These are phyloP conservation scores for Danio aesculapii DNA, from an alignment of 2,797 vertebrate genomes.

Conservation along the genomic window DNA sequence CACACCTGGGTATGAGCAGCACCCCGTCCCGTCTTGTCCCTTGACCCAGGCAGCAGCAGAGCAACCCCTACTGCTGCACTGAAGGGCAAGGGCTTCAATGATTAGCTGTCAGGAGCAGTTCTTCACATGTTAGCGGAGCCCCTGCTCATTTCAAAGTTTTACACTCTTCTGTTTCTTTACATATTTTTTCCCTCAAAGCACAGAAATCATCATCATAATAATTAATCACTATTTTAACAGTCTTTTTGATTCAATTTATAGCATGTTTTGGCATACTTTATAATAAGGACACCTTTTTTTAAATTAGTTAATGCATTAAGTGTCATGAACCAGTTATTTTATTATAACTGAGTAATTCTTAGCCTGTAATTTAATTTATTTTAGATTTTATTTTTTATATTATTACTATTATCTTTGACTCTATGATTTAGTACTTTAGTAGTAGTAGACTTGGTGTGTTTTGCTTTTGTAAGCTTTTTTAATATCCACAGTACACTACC, in stretches of 20 bases:
- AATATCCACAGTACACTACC: no score
- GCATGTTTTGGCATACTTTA: not conserved
- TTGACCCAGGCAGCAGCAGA: slow-evolving; percentile 47
- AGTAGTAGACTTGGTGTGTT: no score
- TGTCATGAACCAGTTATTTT: not conserved
- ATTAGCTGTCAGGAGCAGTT: slow-evolving; percentile 33
- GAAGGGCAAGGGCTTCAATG: slow-evolving; percentile 43
- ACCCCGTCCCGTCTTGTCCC: slow-evolving; percentile 69
- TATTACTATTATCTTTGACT: no score
- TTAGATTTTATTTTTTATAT: no score
- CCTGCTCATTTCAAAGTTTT: slow-evolving; percentile 4
- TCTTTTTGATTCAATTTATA: not conserved
- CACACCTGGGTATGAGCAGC: slow-evolving; percentile 87
- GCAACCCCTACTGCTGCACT: slow-evolving; percentile 52
- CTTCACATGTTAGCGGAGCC: slow-evolving; percentile 41
- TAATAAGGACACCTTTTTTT: not conserved
- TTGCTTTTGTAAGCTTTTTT: no score
- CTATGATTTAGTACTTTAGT: no score
- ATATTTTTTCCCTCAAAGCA: slow-evolving; percentile 23
- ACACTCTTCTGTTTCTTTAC: slow-evolving; percentile 14
- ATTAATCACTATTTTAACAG: not conserved
- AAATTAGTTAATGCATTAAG: slow-evolving; percentile 13
- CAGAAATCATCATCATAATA: not conserved
- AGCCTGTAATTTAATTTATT: no score
- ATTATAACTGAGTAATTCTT: no score